Evolutionary conservation across 2,797 vertebrate genomes (phyloP).

Genomic region (Cyclura pinguis): DNA sequence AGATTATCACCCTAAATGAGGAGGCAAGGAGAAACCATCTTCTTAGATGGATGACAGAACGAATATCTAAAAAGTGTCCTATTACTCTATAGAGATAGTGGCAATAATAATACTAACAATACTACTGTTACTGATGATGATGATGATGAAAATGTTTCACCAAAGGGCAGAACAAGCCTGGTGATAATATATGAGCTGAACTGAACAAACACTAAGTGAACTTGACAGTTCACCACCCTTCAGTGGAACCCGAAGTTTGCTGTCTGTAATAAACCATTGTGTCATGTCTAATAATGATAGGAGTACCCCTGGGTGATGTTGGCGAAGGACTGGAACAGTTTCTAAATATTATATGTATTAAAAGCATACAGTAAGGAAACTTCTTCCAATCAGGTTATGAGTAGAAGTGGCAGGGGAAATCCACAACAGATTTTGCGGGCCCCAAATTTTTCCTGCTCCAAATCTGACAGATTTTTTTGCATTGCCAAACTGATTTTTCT

Average conservation of each 20-base stretch:
- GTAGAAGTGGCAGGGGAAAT: too few relatives aligned
- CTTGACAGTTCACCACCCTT: neutral
- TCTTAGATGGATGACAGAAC: neutral
- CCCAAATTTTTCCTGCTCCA: too few relatives aligned
- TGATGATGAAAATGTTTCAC: too few relatives aligned
- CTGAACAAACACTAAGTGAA: neutral
- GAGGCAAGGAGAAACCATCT: neutral
- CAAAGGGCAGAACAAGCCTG: neutral
- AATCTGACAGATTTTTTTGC: too few relatives aligned
- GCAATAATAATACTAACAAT: too few relatives aligned
- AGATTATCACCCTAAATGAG: neutral
- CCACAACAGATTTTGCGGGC: too few relatives aligned
- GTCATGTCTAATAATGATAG: neutral
- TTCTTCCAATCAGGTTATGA: too few relatives aligned
- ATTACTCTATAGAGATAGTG: neutral
- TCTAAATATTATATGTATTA: too few relatives aligned
- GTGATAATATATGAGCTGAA: neutral
- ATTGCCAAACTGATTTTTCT: too few relatives aligned
- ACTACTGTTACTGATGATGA: too few relatives aligned
- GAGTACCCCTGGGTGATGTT: neutral
- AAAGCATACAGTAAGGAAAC: too few relatives aligned
- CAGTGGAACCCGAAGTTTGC: neutral
- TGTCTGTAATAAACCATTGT: neutral
- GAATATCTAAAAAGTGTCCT: neutral
- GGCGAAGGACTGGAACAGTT: neutral